These are phyloP conservation scores for Eristalinus aeneus DNA, from an alignment of 2,888 invertebrate genomes.

Conservation along the genomic window DNA sequence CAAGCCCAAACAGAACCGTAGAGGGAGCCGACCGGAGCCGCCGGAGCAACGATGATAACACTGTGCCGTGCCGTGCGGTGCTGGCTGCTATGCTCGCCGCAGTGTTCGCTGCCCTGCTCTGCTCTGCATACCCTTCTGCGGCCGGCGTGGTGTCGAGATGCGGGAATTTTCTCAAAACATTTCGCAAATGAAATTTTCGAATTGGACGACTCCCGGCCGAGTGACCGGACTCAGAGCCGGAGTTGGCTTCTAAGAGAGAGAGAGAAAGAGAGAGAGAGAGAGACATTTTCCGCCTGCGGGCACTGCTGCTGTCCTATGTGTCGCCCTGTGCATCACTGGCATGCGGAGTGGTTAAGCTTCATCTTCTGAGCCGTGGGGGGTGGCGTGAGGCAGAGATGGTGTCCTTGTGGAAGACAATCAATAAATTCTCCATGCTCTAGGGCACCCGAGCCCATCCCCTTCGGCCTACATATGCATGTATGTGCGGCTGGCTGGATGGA, in stretches of 20 bases:
- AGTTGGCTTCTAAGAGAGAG: neutral
- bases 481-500: conserved; percentile 13
- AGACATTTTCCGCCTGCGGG: conserved; percentile 25
- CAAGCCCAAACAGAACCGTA: conserved; percentile 25
- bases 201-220: conserved; percentile 55
- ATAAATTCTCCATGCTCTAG: conserved; percentile 56
- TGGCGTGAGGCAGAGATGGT: neutral
- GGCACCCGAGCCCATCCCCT: conserved; percentile 19
- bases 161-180: conserved; percentile 54
- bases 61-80: neutral
- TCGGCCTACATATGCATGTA: conserved; percentile 49
- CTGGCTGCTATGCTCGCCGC: too few species aligned
- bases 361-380: neutral
- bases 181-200: conserved; percentile 67
- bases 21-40: conserved; percentile 25
- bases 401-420: conserved; percentile 53
- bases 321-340: conserved; percentile 21
- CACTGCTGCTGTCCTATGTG: conserved; percentile 11
- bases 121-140: conserved; percentile 9
- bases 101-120: neutral
- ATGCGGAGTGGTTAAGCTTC: conserved; percentile 41
- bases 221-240: neutral
- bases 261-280: conserved; percentile 1
- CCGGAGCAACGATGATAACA: conserved; percentile 39
- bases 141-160: conserved; percentile 26